Base-by-base conservation (phyloP, 2,888 invertebrate genomes). In the Acanthopleura granulata region DNA sequence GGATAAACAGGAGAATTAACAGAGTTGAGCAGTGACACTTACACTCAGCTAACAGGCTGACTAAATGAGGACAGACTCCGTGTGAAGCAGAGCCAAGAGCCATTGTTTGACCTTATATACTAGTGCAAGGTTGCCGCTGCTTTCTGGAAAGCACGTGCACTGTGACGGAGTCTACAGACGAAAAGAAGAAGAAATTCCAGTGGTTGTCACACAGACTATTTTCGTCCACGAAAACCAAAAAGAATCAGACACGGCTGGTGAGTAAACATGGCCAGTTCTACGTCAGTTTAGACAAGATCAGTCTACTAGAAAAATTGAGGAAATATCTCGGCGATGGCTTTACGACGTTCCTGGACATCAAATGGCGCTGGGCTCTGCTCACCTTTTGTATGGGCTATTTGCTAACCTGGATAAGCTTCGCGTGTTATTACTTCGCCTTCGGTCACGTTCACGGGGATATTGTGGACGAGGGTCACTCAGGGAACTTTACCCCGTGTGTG, bases 311-410 rank as follows among this genome's bases (percentile, higher is more conserved):
- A 30, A 71, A 71, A 18, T 3, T 71, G n/a, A 40, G 71, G 14
- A 71, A 71, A 49, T 72, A 72, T 57, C 4, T 61, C 25, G 22
- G 62, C 30, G 97, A 97, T 89, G 95, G 97, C 87, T 97, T 97
- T 92, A 97, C 97, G 73, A 97, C 97, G 69, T 92, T 97, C 82
- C 96, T 97, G 83, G 97, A 97, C 91, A 95, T 96, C 25, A 95
- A 96, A 92, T 98, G 97, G 97, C 79, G 82, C 11, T 82, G 76
- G 62, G 97, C 97, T 84, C 93, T 97, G 82, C 92, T 97, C 79
- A 95, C 97, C 77, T 97, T 97, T 91, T 94, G 96, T n/a, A 93
- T 95, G 89, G 96, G 95, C 83, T 97, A 97, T 77, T 66, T 87
- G 57, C 93, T 96, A 75, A 96, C 96, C 74, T 98, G 97, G 97